Evolutionary conservation across 2,113 vertebrate genomes (phyloP).

Genomic region (Gopherus evgoodei): DNA sequence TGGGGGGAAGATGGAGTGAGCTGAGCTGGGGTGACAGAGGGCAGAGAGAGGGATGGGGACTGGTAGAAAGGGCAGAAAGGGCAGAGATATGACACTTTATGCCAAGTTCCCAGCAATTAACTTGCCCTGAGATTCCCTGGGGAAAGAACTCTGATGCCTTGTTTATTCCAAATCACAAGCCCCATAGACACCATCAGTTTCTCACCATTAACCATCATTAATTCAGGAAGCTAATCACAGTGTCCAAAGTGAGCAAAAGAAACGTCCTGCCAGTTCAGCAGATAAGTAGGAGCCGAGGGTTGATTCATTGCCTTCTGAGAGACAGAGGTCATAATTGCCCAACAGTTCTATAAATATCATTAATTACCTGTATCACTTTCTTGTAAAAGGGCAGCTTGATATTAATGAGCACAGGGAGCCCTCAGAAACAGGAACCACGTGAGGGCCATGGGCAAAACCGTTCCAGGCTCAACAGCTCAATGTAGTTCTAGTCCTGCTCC

Average conservation of each 20-base stretch:
- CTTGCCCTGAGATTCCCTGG: neutral
- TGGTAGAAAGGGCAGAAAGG: neutral
- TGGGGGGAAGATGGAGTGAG: neutral
- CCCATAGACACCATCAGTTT: neutral
- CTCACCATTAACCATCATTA: slow-evolving; percentile 17
- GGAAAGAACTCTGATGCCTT: neutral
- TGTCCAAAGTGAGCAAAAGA: neutral
- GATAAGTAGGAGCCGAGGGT: neutral
- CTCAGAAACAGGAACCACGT: neutral
- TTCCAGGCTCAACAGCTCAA: rapidly evolving
- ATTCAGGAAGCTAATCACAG: neutral
- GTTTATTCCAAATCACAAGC: neutral
- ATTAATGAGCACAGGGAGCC: neutral
- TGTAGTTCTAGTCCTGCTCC: neutral
- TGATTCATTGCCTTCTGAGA: slow-evolving; percentile 59
- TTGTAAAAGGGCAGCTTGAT: slow-evolving; percentile 50
- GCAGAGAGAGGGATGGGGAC: rapidly evolving
- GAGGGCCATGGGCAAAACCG: neutral
- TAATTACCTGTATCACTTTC: slow-evolving; percentile 46
- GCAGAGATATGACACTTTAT: neutral
- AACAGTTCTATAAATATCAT: slow-evolving; percentile 62
- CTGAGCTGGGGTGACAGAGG: neutral
- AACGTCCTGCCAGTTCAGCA: neutral
- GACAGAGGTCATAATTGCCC: slow-evolving; percentile 54
- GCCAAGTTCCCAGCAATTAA: neutral